Percentiles rank a stretch among this genome's conserved stretches.
Evolutionary conservation across 2,797 vertebrate species (phyloP).

Genomic region (Cephalopachus bancanus): DNA sequence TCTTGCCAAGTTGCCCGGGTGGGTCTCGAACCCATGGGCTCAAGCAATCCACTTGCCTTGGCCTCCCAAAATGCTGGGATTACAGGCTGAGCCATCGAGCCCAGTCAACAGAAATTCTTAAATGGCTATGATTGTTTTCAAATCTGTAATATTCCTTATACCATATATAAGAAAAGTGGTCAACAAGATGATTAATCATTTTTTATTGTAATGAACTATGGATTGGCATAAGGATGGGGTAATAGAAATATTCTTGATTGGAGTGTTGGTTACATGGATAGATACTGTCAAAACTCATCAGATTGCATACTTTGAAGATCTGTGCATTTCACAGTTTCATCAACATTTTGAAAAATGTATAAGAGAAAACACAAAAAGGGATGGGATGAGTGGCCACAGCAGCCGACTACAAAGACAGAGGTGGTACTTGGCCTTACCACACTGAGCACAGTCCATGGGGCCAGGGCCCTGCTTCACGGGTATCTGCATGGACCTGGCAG

Average conservation of each 20-base stretch:
- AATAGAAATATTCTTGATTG: background rate
- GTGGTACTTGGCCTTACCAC: fast-evolving
- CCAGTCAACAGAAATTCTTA: background rate
- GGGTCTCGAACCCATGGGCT: background rate
- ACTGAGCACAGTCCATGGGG: background rate
- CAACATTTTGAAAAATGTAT: background rate
- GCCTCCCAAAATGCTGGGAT: background rate
- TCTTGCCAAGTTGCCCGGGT: background rate
- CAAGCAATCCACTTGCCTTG: background rate
- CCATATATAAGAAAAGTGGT: background rate
- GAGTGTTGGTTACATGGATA: background rate
- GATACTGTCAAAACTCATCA: background rate
- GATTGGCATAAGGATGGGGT: background rate
- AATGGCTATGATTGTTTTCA: background rate
- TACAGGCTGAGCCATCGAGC: background rate
- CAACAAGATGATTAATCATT: background rate
- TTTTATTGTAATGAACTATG: background rate
- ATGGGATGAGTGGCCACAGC: background rate
- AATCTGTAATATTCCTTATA: background rate
- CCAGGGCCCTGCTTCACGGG: background rate
- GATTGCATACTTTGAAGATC: background rate
- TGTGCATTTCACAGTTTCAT: background rate
- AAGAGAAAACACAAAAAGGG: background rate
- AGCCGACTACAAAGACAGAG: background rate
- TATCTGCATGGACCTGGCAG: background rate